Evolutionary conservation across 2,113 vertebrate species (phyloP), one percentile per base, ranked within the genome.

Genomic region (Antechinus flavipes): DNA sequence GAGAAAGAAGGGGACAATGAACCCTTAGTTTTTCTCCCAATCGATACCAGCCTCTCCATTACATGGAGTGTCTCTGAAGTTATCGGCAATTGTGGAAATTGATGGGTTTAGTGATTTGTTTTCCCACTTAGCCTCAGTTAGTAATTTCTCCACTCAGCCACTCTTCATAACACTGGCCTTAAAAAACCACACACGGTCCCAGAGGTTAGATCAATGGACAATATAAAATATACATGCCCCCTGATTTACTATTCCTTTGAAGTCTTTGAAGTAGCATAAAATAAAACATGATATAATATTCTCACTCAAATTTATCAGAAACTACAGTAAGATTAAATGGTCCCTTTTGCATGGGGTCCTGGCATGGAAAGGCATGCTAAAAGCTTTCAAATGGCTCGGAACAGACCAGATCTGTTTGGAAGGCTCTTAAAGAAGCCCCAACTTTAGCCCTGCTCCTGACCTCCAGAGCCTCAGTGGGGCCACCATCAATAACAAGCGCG

Each of bases 91-190:
- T 93, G 58, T 54, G 95, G 94, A 96, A 97, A 96, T 68, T 50
- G 90, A 93, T 97, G 97, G 68, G 55, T 93, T 97, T 90, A 91
- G 54, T 92, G 55, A 95, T 95, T 91, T 93, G 54, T 95, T 94
- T 95, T 96, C 76, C 96, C 47, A 94, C 56, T 93, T 96, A 95
- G 68, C 61, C 54, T 96, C 56, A 90, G 91, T 94, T 95, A 96
- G 94, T 94, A 95, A 94, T 95, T 84, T 50, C 61, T 95, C 52
- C 19, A 11, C 16, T 30, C 2, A 16, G 35, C 8, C 52, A 25
- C 56, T 27, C 90, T 96, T 91, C 35, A 91, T 91, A 96, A 54
- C 89, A 23, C 3, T 52, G 49, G 35, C 90, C 93, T 95, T 12
- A 42, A 54, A 95, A 94, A 12, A 61, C 54, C 68, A 91, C 25